Evolutionary conservation across 1,140 invertebrate genomes (phyloP).

Genomic region (Laupala kohalensis): DNA sequence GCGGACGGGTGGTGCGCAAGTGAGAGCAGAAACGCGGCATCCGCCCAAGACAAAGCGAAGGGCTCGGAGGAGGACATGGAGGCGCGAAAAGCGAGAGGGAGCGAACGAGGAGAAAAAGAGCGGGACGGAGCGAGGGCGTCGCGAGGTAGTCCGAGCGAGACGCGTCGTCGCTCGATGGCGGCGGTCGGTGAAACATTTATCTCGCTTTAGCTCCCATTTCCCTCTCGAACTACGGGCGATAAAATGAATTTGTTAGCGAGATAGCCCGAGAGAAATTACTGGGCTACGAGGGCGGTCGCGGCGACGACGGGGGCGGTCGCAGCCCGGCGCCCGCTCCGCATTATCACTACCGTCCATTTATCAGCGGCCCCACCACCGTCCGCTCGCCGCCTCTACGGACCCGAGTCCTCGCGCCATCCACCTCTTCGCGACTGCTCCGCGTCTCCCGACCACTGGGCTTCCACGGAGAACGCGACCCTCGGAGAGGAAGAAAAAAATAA

Average conservation of each 20-base stretch:
- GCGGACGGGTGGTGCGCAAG: not conserved
- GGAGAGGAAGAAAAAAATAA: not conserved
- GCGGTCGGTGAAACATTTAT: conserved; percentile 4
- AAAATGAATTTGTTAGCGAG: conserved; percentile 8
- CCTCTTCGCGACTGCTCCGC: too few species aligned
- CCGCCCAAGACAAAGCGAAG: not conserved
- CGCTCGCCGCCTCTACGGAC: not conserved
- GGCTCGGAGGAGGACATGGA: not conserved
- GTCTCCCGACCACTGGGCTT: not conserved
- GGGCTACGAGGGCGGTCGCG: not conserved
- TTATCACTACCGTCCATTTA: not conserved
- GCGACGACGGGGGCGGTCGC: not conserved
- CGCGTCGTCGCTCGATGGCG: not conserved
- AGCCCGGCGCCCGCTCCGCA: not conserved
- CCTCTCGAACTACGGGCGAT: conserved; percentile 4
- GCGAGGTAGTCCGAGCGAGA: not conserved
- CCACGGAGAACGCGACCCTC: not conserved
- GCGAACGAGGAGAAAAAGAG: not conserved
- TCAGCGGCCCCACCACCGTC: not conserved
- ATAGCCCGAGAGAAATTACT: conserved; percentile 4
- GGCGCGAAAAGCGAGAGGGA: too few species aligned
- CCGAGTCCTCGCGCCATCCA: not conserved
- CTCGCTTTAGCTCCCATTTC: not conserved
- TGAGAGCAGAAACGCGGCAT: too few species aligned
- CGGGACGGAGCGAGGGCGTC: not conserved